Evolutionary conservation across 1,140 invertebrate species (phyloP), one percentile per base, ranked within the genome.

Genomic region (Caenorhabditis remanei): DNA sequence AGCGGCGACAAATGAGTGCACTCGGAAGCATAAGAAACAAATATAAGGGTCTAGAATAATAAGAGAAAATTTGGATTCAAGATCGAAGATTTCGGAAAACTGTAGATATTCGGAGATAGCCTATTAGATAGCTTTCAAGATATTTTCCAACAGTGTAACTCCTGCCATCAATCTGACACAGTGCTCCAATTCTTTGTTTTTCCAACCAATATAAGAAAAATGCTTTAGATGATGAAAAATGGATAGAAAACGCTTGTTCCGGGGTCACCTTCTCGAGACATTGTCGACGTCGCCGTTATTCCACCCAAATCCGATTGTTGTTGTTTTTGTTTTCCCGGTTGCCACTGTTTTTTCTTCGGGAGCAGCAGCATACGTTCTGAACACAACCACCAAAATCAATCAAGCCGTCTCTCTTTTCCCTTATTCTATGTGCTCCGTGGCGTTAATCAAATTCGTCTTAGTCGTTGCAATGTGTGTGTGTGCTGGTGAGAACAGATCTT

Each of bases 361-460:
- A 11, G 16, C 46, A 24, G 7, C 14, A 11, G 21, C n/a, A 71
- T 46, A 79, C 71, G 71, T 79, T 79, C 71, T 24, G 71, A 79
- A 79, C 71, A 14, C 65, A 19, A n/a, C 43, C 46, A 79, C 71
- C 71, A 79, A 79, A 79, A 79, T 79, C 71, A 79, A 79, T 79
- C 71, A 79, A 79, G 53, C n/a, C 53, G 21, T n/a, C 83, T 41
- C 82, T 32, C 32, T 43, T 13, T 55, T 55, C 43, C 48, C 55
- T 43, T 55, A 11, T 21, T 41, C 32, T 41, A 55, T 58, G 48
- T 71, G 40, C 46, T 50, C 71, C 46, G 71, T 50, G 46, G 46
- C 71, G 71, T 79, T 79, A 79, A 79, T 79, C 71, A 79, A 79
- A 79, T 79, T 79, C 71, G 46, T 50, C 71, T 79, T 79, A 50